Base-by-base conservation (phyloP, 2,888 invertebrate species). In the Cosmopolites sordidus region DNA sequence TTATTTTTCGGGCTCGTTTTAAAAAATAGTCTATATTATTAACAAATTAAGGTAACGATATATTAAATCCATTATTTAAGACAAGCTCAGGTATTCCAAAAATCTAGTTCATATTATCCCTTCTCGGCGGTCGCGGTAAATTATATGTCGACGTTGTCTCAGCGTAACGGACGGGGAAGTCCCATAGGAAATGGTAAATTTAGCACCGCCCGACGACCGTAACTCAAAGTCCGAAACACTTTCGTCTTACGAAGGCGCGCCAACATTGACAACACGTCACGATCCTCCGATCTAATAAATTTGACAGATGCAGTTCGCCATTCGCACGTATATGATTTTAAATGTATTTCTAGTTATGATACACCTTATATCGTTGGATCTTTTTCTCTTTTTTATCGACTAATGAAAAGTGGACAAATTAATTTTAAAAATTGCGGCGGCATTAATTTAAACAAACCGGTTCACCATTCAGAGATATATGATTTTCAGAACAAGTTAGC, bases 141-240 rank as follows among this genome's bases (percentile, higher is more conserved):
- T 55, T 55, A 55, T 12, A 12, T 11, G 33, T 37, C 37, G 27
- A 50, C 47, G 55, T 47, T 55, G 55, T 55, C 48, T 51, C 51
- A 46, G 67, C 65, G 65, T 66, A 65, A 64, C 61, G 60, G 66
- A 58, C 61, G 56, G 61, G 38, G 39, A 17, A 58, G 47, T 63
- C 66, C 64, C 62, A 59, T 58, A 65, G 69, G 69, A 68, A 65
- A 63, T 60, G 64, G 64, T 60, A 67, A 69, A 70, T 70, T 69
- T 69, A 69, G 62, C 69, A 65, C 67, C 66, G 60, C 62, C 61
- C 61, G 62, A 59, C 61, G 61, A 62, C 63, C 65, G 69, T 71
- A 71, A 69, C 67, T 71, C 69, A 71, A 66, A 68, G 69, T 68
- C 67, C 66, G 62, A 66, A 67, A 65, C 67, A 68, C 66, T 69